Percentiles rank a stretch among this genome's conserved stretches.
phyloP scores from a whole-genome alignment of 1,140 invertebrate species.

The Anastrepha ludens region DNA sequence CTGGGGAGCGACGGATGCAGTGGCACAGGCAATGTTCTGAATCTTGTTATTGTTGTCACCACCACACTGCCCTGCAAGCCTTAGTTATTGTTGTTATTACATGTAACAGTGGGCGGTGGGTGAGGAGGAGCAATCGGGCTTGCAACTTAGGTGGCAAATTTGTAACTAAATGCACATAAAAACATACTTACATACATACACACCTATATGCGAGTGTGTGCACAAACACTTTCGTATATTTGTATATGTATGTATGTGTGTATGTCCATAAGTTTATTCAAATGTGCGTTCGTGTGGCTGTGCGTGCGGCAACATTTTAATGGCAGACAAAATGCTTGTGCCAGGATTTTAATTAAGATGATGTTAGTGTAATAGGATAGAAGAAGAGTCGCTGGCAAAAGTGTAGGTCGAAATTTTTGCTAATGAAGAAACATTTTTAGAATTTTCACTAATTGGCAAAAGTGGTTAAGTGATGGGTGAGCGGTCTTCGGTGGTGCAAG shows the following conservation, averaged over 20 bases:
- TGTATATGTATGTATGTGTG: background rate
- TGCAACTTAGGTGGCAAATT: background rate
- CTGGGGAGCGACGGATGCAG: background rate
- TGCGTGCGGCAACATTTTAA: conserved; percentile 52
- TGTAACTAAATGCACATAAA: background rate
- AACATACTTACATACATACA: background rate
- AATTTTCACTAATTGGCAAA: conserved; percentile 60
- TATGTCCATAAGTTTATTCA: background rate
- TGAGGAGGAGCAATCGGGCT: background rate
- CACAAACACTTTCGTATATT: too few relatives aligned
- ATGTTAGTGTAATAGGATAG: conserved; percentile 73
- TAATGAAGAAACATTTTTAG: conserved; percentile 69
- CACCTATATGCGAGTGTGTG: background rate
- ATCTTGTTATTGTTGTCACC: conserved; percentile 49
- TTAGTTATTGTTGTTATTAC: conserved; percentile 29
- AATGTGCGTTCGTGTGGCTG: conserved; percentile 54
- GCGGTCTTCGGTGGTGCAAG: background rate
- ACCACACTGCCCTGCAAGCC: too few relatives aligned
- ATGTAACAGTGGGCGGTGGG: background rate
- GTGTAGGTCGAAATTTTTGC: conserved; percentile 72
- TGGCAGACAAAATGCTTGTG: conserved; percentile 59
- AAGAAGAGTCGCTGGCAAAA: conserved; percentile 72
- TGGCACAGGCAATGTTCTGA: background rate
- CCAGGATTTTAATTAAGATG: conserved; percentile 74
- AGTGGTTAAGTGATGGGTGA: conserved; percentile 54